Evolutionary conservation across 2,888 invertebrate genomes (phyloP).

Genomic region (Lasioglossum morio): DNA sequence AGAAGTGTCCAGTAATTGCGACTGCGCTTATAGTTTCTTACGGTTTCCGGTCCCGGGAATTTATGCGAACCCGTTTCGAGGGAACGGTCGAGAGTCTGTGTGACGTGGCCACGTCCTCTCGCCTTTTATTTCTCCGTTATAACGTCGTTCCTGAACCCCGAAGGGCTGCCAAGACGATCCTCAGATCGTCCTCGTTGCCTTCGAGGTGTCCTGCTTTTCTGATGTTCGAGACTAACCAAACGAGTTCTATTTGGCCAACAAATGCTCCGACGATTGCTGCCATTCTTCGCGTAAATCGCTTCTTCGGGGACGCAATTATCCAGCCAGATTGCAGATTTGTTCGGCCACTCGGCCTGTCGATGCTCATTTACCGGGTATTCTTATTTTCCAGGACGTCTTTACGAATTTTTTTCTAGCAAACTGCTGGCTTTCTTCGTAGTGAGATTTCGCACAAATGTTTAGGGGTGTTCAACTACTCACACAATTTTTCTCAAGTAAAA

Average conservation of each 20-base stretch:
- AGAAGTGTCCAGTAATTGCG: constrained; percentile 35
- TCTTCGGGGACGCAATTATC: not conserved
- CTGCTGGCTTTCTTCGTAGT: not conserved
- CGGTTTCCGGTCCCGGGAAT: constrained; percentile 63
- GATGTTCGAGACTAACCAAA: not conserved
- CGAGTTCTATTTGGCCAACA: not conserved
- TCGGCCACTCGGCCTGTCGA: not conserved
- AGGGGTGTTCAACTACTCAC: too few species aligned
- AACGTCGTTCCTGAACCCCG: not conserved
- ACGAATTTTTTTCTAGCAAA: not conserved
- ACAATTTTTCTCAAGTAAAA: not conserved
- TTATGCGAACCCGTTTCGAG: constrained; percentile 63
- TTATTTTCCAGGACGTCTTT: not conserved
- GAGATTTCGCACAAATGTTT: not conserved
- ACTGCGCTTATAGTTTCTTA: constrained; percentile 25
- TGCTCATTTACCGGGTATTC: not conserved
- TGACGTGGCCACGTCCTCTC: not conserved
- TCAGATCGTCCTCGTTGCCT: constrained; percentile 12
- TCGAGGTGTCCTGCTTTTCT: constrained; percentile 5
- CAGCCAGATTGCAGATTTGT: not conserved
- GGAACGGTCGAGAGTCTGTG: not conserved
- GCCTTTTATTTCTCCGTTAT: constrained; percentile 60
- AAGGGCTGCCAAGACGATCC: constrained; percentile 22
- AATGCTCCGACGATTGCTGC: not conserved
- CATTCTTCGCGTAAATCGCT: not conserved